phyloP scores from a whole-genome alignment of 2,888 invertebrate genomes.

The Dryadula phaetusa region DNA sequence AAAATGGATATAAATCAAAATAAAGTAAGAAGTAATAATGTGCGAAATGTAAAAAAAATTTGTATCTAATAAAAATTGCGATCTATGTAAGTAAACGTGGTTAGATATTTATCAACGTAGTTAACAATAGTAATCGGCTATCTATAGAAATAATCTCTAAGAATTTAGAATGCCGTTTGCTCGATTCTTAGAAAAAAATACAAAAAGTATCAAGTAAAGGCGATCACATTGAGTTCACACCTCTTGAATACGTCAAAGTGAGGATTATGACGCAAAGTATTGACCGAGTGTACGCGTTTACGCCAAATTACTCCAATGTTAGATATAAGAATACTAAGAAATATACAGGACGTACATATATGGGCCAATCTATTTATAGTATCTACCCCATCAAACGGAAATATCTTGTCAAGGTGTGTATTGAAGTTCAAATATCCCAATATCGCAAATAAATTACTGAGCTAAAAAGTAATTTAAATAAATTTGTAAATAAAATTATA shows the following conservation, averaged over 20 bases:
- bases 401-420: too few relatives aligned
- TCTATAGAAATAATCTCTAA: conserved; percentile 11
- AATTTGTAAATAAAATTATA: too few relatives aligned
- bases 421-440: too few relatives aligned
- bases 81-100: conserved; percentile 1
- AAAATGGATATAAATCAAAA: conserved; percentile 6
- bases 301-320: conserved; percentile 39
- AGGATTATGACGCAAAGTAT: conserved; percentile 49
- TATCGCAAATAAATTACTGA: too few relatives aligned
- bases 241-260: conserved; percentile 52
- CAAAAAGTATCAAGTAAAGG: conserved; percentile 48
- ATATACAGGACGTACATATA: neutral
- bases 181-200: conserved; percentile 42
- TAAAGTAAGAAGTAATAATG: neutral
- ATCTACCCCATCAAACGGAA: too few relatives aligned
- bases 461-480: too few relatives aligned
- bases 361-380: conserved; percentile 8
- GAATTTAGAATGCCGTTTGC: conserved; percentile 29
- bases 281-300: conserved; percentile 34
- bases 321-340: conserved; percentile 41
- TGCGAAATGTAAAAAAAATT: neutral
- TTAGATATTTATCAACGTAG: neutral
- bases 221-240: conserved; percentile 50
- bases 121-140: conserved; percentile 3
- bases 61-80: neutral